A percentile compares a stretch with the other conserved stretches of the same genome.
These are phyloP conservation scores for Tragelaphus scriptus DNA, from an alignment of 2,113 vertebrate genomes.

Conservation along the genomic window DNA sequence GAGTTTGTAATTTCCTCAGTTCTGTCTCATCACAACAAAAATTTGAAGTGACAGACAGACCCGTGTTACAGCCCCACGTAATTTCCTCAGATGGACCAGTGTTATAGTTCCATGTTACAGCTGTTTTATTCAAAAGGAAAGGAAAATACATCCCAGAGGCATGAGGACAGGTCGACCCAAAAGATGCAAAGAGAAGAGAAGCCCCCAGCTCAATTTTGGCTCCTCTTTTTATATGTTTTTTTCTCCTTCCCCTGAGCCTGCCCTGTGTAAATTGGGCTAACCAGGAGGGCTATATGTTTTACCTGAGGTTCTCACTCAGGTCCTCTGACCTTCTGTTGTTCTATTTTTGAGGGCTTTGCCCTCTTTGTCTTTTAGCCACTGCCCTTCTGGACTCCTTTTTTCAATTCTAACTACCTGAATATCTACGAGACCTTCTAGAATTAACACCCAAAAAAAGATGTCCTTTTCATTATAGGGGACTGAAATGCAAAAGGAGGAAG, in stretches of 20 bases:
- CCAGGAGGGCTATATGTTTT: neutral
- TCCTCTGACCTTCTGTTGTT: neutral
- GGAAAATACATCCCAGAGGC: neutral
- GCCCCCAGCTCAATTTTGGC: neutral
- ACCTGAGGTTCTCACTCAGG: neutral
- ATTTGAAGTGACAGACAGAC: neutral
- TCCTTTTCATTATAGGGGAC: too few species aligned
- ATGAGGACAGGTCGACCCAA: neutral
- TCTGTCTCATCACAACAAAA: neutral
- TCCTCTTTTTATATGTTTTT: neutral
- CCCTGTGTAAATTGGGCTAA: neutral
- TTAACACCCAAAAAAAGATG: too few species aligned
- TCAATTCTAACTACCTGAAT: neutral
- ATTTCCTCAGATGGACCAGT: neutral
- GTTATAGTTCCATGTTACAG: neutral
- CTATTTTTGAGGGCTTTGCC: accelerated
- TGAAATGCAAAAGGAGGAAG: too few species aligned
- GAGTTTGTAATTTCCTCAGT: neutral
- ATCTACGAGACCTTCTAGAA: neutral
- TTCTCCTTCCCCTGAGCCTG: neutral
- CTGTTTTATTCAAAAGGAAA: neutral
- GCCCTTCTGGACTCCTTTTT: neutral
- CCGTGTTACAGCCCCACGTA: neutral
- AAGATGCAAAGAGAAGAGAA: neutral
- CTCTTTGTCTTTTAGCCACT: neutral